These are phyloP conservation scores for Podarcis siculus DNA, from an alignment of 2,797 vertebrate species.

Conservation along the genomic window DNA sequence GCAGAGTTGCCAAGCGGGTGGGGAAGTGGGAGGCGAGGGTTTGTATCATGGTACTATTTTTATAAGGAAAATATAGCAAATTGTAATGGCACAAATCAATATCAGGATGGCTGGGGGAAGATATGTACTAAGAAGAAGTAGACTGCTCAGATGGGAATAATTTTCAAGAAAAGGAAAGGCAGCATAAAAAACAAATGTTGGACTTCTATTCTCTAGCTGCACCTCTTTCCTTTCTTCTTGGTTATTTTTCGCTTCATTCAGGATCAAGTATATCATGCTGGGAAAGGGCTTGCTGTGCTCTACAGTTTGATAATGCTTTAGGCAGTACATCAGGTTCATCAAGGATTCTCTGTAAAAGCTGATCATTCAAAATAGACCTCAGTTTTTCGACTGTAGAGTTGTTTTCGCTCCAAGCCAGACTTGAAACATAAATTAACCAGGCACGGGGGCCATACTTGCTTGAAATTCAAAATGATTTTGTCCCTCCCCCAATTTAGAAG, in stretches of 20 bases:
- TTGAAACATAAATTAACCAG: background rate
- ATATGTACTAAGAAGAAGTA: background rate
- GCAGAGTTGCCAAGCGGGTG: background rate
- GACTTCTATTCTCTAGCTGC: background rate
- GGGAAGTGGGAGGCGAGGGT: background rate
- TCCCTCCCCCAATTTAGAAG: background rate
- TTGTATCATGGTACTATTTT: background rate
- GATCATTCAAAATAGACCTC: background rate
- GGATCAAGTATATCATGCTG: background rate
- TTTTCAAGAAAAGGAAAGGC: background rate
- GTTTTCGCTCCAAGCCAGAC: background rate
- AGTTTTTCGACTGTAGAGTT: background rate
- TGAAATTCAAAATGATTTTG: background rate
- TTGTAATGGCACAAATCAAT: background rate
- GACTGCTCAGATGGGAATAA: background rate
- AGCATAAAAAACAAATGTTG: background rate
- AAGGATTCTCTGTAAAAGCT: background rate
- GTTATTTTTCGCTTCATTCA: background rate
- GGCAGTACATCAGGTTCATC: background rate
- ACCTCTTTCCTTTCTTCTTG: background rate
- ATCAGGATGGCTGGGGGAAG: background rate
- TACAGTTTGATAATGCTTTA: slow-evolving; percentile 12
- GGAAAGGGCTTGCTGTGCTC: background rate
- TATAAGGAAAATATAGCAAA: background rate
- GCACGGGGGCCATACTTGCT: fast-evolving